phyloP scores from a whole-genome alignment of 2,888 invertebrate genomes.

The Sipunculus nudus region DNA sequence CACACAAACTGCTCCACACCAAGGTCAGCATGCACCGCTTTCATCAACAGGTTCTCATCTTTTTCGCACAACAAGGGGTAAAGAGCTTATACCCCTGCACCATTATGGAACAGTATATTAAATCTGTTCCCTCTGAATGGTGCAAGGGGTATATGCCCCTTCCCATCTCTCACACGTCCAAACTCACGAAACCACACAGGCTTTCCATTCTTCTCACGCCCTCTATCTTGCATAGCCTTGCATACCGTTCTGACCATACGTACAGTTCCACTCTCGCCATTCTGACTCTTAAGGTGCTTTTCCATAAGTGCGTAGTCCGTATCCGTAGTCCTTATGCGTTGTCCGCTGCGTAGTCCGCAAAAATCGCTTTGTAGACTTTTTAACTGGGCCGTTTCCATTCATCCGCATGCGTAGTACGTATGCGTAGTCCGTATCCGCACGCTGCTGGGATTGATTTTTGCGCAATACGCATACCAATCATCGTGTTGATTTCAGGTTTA shows the following conservation, averaged over 20 bases:
- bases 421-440: too few relatives aligned
- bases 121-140: constrained; percentile 22
- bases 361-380: too few relatives aligned
- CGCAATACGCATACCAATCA: too few relatives aligned
- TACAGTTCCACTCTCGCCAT: constrained; percentile 19
- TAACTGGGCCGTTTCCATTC: too few relatives aligned
- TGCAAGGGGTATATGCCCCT: constrained; percentile 18
- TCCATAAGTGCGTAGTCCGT: too few relatives aligned
- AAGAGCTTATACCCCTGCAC: constrained; percentile 18
- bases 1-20: neutral
- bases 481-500: too few relatives aligned
- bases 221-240: constrained; percentile 32
- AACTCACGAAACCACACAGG: constrained; percentile 25
- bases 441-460: too few relatives aligned
- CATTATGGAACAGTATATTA: constrained; percentile 27
- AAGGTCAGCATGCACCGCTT: constrained; percentile 17
- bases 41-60: neutral
- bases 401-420: too few relatives aligned
- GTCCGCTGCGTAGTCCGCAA: too few relatives aligned
- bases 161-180: neutral
- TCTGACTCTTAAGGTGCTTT: too few relatives aligned
- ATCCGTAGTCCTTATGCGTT: too few relatives aligned
- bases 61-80: neutral
- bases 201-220: constrained; percentile 27
- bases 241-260: constrained; percentile 28